Evolutionary conservation across 1,140 invertebrate species (phyloP).

Genomic region (Pseudomyrmex pallidus): DNA sequence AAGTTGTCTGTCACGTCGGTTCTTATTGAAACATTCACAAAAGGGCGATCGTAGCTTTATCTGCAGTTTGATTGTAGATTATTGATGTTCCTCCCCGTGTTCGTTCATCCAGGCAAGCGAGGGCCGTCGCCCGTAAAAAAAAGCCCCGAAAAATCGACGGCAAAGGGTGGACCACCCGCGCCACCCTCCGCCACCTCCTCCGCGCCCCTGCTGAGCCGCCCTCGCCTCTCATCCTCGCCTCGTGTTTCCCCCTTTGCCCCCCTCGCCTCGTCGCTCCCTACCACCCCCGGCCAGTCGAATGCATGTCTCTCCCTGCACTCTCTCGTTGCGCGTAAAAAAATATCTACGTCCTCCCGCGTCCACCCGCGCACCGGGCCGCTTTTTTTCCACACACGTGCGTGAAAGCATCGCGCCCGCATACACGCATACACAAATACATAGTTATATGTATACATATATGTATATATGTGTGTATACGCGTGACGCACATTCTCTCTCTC

Average conservation of each 20-base stretch:
- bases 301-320: conserved; percentile 78
- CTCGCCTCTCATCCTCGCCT: conserved; percentile 48
- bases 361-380: conserved; percentile 50
- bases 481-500: conserved; percentile 6
- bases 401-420: conserved; percentile 57
- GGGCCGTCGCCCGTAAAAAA: conserved; percentile 82
- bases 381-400: conserved; percentile 68
- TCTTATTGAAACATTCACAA: conserved; percentile 84
- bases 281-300: conserved; percentile 72
- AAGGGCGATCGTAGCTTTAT: conserved; percentile 85
- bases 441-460: conserved; percentile 37
- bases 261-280: conserved; percentile 45
- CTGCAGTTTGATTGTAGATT: conserved; percentile 86
- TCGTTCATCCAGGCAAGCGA: conserved; percentile 81
- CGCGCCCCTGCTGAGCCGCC: conserved; percentile 19
- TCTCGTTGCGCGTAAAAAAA: conserved; percentile 80
- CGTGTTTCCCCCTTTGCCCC: conserved; percentile 37
- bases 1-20: conserved; percentile 77
- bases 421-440: conserved; percentile 54
- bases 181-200: conserved; percentile 57
- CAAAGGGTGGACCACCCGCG: conserved; percentile 76
- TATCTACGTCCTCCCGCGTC: conserved; percentile 73
- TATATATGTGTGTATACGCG: conserved; percentile 13
- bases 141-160: conserved; percentile 81
- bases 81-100: conserved; percentile 85